Percentiles rank a stretch among this genome's conserved stretches.
Conservation (phyloP, 2,888 invertebrate species). For the Elegia similella region DNA sequence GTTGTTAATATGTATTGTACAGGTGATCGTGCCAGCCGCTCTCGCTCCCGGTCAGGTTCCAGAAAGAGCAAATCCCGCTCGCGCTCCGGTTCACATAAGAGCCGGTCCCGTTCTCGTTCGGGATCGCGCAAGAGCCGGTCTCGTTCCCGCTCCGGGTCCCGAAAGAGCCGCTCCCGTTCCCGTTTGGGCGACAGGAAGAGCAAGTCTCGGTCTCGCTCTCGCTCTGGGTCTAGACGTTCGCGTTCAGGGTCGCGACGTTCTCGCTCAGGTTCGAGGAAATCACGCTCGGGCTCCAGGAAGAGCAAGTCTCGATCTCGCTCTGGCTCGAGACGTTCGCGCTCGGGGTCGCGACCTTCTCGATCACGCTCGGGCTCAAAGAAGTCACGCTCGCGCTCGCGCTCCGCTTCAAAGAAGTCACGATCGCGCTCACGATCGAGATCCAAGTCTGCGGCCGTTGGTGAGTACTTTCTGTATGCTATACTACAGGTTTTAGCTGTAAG, state of each 20-base stretch:
- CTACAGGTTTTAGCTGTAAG: not conserved
- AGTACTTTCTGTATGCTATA: not conserved
- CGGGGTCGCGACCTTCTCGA: too few species aligned
- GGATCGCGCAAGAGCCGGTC: constrained; percentile 19
- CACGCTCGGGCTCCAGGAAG: constrained; percentile 19
- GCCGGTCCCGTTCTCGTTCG: constrained; percentile 22
- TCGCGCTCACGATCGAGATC: constrained; percentile 19
- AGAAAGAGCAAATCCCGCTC: constrained; percentile 25
- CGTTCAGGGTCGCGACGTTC: constrained; percentile 23
- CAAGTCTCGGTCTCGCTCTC: constrained; percentile 26
- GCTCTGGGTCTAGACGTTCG: constrained; percentile 23
- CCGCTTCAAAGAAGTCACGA: constrained; percentile 14
- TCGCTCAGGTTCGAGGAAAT: constrained; percentile 13
- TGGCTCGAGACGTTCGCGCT: constrained; percentile 10
- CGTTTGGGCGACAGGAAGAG: not conserved
- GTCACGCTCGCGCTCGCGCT: constrained; percentile 21
- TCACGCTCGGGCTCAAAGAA: constrained; percentile 16
- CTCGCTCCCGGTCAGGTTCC: constrained; percentile 30
- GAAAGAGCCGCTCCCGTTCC: constrained; percentile 1
- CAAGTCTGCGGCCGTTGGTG: constrained; percentile 10
- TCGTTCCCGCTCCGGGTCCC: constrained; percentile 23
- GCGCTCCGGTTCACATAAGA: constrained; percentile 26
- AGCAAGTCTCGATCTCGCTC: constrained; percentile 20
- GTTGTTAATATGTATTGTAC: not conserved
- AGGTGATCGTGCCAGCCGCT: constrained; percentile 39